Evolutionary conservation across 2,113 vertebrate genomes (phyloP), one percentile per base, ranked within the genome.

Genomic region (Corynorhinus townsendii): DNA sequence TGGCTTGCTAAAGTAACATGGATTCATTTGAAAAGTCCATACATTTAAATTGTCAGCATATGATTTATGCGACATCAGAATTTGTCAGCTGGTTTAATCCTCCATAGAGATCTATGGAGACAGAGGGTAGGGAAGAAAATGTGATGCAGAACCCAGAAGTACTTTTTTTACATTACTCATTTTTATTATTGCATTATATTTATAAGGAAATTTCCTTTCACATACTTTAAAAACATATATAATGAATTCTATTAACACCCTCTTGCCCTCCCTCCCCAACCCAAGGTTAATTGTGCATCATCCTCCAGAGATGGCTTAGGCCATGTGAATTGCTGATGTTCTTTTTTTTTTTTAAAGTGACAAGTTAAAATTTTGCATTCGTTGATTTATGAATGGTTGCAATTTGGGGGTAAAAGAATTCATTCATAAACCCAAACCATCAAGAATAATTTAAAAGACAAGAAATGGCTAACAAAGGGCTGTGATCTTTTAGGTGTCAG

Each of bases 1-100:
- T 73, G 68, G 66, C 90, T 96, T 77, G 72, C 72, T 90, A 94
- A 93, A 90, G 90, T 85, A 91, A 93, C 30, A 64, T 82, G 84
- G 72, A 92, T 93, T 96, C 91, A 66, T 93, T 95, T 96, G 86
- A 91, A 93, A 97, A 89, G 86, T 89, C 92, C 47, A 93, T 90
- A 49, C 77, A 92, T 92, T 96, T 94, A 95, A 90, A 93, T 87
- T 92, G 52, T 79, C 66, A 94, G 40, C 47, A 47, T 84, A 84
- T 93, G 91, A 95, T 95, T 93, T 94, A 92, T 85, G 77, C 14
- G 45, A 73, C 30, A 56, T 82, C 40, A 85, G 77, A 87, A 92
- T 90, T 85, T 90, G 47, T 90, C 45, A 86, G 75, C n/a, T 96
- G 45, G 47, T 49, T 91, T 69, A 80, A 93, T 26, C 59, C 35